Conservation (phyloP, 2,797 vertebrate genomes). For the Cossypha polioptera region DNA sequence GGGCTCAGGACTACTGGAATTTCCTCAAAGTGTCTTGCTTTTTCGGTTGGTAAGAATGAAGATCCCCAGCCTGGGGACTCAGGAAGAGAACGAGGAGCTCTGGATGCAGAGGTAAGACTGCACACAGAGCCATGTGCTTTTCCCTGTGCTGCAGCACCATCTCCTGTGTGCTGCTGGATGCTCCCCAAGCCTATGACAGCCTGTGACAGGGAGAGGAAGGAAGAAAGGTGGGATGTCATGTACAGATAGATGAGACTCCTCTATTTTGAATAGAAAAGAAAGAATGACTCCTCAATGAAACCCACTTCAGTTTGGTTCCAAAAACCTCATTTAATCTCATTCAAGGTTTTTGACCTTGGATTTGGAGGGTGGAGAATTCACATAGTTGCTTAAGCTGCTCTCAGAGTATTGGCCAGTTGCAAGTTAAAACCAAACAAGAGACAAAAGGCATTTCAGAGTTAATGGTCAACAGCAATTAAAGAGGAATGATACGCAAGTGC, state of each 20-base stretch:
- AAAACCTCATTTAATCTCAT: neutral
- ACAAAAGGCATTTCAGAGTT: neutral
- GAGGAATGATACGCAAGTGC: neutral
- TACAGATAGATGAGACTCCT: neutral
- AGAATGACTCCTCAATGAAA: neutral
- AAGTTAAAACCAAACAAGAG: slow-evolving; percentile 20
- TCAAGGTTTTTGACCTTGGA: neutral
- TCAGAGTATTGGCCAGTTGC: neutral
- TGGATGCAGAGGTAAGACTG: neutral
- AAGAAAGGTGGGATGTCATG: neutral
- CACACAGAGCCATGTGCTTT: neutral
- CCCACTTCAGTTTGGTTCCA: neutral
- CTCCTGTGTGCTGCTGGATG: neutral
- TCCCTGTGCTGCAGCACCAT: slow-evolving; percentile 29
- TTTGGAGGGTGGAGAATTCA: neutral
- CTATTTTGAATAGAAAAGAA: neutral
- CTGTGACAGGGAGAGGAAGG: neutral
- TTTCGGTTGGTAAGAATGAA: neutral
- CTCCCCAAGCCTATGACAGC: neutral
- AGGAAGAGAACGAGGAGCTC: neutral
- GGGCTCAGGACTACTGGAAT: neutral
- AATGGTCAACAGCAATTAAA: neutral
- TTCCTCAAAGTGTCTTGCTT: neutral
- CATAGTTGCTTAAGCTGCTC: neutral
- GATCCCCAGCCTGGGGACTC: neutral